These are phyloP conservation scores for Suillia variegata DNA, from an alignment of 2,888 invertebrate genomes.

Conservation along the genomic window DNA sequence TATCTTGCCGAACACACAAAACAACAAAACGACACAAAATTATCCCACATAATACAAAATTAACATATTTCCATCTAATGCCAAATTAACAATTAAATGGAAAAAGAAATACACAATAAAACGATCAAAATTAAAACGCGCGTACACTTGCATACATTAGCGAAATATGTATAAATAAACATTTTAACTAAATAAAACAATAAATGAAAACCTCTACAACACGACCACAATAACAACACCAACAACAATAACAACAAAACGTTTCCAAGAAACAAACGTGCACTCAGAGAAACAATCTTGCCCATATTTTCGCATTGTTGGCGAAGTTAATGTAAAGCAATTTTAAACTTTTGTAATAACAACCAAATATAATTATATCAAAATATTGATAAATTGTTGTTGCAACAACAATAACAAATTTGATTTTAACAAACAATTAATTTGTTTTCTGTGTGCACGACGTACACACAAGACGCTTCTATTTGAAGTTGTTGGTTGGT, in stretches of 20 bases:
- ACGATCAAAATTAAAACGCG: slow-evolving; percentile 6
- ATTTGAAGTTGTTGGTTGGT: neutral
- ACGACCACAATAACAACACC: neutral
- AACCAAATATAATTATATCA: too few species aligned
- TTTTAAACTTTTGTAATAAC: too few species aligned
- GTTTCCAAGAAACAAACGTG: too few species aligned
- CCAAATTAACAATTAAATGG: slow-evolving; percentile 4
- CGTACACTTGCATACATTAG: slow-evolving; percentile 12
- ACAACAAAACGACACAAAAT: too few species aligned
- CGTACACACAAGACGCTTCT: neutral
- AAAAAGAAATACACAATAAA: neutral
- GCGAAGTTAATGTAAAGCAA: too few species aligned
- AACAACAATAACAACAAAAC: slow-evolving; percentile 6
- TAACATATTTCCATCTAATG: slow-evolving; percentile 27
- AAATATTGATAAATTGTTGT: too few species aligned
- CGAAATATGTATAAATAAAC: slow-evolving; percentile 5
- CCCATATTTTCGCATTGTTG: too few species aligned
- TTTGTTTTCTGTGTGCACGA: too few species aligned
- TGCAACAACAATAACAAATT: too few species aligned
- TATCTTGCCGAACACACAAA: too few species aligned
- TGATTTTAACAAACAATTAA: too few species aligned
- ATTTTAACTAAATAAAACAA: slow-evolving; percentile 5
- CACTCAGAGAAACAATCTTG: too few species aligned
- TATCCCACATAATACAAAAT: slow-evolving; percentile 48
- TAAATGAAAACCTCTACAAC: slow-evolving; percentile 1